These are phyloP conservation scores for Polyploca ridens DNA, from an alignment of 2,888 invertebrate genomes.

Conservation along the genomic window DNA sequence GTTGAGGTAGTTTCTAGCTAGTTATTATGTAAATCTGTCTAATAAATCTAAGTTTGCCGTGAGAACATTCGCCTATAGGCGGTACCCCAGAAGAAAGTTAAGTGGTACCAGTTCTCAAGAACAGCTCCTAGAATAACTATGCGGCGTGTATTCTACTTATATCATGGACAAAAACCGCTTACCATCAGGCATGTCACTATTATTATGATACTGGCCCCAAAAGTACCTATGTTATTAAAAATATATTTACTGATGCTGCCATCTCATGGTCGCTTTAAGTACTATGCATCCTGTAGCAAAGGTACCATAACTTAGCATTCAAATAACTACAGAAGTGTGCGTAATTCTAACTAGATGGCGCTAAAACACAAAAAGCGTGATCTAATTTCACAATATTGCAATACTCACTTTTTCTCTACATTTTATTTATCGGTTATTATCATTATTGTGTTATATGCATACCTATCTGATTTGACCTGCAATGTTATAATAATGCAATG, in stretches of 20 bases:
- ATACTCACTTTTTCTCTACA: background rate
- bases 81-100: too few species aligned
- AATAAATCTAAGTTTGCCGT: too few species aligned
- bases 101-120: too few species aligned
- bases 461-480: background rate
- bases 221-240: too few species aligned
- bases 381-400: conserved; percentile 2
- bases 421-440: conserved; percentile 1
- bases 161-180: too few species aligned
- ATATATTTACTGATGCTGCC: background rate
- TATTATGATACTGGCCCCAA: too few species aligned
- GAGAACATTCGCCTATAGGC: too few species aligned
- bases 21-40: too few species aligned
- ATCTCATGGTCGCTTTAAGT: background rate
- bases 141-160: too few species aligned
- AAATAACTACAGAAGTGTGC: background rate
- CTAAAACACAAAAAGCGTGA: background rate
- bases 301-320: background rate
- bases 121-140: too few species aligned
- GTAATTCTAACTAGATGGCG: conserved; percentile 3
- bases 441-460: conserved; percentile 6
- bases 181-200: too few species aligned
- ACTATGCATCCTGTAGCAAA: background rate
- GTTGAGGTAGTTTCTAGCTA: too few species aligned
- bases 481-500: background rate